These are phyloP conservation scores for Drosophila elegans DNA, from an alignment of 1,140 invertebrate genomes.

Conservation along the genomic window DNA sequence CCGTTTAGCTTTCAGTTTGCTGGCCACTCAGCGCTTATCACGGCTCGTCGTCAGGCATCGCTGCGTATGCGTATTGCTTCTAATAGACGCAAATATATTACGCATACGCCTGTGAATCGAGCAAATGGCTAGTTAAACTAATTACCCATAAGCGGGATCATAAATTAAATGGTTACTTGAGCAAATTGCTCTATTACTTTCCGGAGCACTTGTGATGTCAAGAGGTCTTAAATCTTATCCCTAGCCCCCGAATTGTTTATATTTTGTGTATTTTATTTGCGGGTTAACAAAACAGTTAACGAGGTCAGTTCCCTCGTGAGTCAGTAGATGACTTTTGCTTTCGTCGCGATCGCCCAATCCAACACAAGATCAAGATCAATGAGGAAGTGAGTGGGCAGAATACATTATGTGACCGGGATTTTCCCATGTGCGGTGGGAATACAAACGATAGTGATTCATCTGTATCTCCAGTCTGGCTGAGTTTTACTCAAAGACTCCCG, in stretches of 20 bases:
- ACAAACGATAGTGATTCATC: constrained; percentile 35
- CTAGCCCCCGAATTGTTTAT: not conserved
- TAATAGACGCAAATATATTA: constrained; percentile 14
- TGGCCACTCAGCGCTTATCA: constrained; percentile 37
- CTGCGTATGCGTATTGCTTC: constrained; percentile 52
- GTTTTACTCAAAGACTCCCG: constrained; percentile 4
- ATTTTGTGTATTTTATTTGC: not conserved
- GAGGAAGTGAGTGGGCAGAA: constrained; percentile 52
- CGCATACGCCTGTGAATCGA: constrained; percentile 13
- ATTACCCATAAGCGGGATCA: constrained; percentile 17
- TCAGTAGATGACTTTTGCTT: constrained; percentile 51
- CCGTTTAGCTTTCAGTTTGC: constrained; percentile 50
- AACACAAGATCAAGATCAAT: constrained; percentile 33
- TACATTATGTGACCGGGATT: constrained; percentile 19
- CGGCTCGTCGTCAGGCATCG: constrained; percentile 44
- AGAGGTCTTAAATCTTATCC: not conserved
- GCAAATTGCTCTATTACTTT: constrained; percentile 10
- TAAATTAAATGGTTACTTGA: constrained; percentile 28
- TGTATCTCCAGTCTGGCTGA: constrained; percentile 3
- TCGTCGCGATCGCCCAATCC: constrained; percentile 12
- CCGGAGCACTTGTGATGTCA: constrained; percentile 1
- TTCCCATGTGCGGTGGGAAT: constrained; percentile 44
- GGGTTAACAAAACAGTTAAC: constrained; percentile 24
- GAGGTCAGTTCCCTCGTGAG: constrained; percentile 51
- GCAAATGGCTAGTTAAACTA: constrained; percentile 23